Percentiles rank a stretch among this genome's conserved stretches.
phyloP scores from a whole-genome alignment of 2,888 invertebrate genomes.

The Apotomis betuletana region DNA sequence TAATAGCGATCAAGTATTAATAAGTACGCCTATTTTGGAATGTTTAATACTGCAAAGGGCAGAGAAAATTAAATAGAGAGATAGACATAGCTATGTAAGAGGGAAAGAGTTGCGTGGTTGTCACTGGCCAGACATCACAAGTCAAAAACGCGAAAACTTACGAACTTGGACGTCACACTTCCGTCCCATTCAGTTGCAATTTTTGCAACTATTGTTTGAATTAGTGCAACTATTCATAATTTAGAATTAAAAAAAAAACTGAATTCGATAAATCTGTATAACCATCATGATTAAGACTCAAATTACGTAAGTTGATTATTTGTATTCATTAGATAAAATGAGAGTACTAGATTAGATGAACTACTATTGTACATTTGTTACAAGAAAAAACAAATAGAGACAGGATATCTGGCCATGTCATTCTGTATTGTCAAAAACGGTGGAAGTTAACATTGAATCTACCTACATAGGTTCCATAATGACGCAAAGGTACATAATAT shows the following conservation, averaged over 20 bases:
- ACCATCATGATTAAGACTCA: no score
- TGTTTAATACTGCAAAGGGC: slow-evolving; percentile 24
- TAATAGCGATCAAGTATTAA: slow-evolving; percentile 22
- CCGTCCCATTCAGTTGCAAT: neutral
- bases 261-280: no score
- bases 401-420: slow-evolving; percentile 19
- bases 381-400: neutral
- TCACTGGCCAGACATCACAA: slow-evolving; percentile 3
- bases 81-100: slow-evolving; percentile 7
- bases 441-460: slow-evolving; percentile 30
- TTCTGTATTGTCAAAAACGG: slow-evolving; percentile 11
- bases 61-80: slow-evolving; percentile 35
- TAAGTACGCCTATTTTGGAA: slow-evolving; percentile 23
- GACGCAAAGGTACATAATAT: slow-evolving; percentile 20
- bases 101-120: slow-evolving; percentile 2
- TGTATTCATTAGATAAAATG: neutral
- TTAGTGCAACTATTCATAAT: no score
- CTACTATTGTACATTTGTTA: neutral
- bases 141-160: neutral
- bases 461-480: slow-evolving; percentile 19
- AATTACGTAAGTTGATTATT: neutral
- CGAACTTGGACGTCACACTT: neutral
- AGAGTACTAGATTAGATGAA: no score
- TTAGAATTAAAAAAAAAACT: no score
- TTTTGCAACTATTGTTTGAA: neutral